Percentiles rank a stretch among this genome's conserved stretches.
Evolutionary conservation across 2,797 vertebrate species (phyloP).

Genomic region (Crax fasciolata): DNA sequence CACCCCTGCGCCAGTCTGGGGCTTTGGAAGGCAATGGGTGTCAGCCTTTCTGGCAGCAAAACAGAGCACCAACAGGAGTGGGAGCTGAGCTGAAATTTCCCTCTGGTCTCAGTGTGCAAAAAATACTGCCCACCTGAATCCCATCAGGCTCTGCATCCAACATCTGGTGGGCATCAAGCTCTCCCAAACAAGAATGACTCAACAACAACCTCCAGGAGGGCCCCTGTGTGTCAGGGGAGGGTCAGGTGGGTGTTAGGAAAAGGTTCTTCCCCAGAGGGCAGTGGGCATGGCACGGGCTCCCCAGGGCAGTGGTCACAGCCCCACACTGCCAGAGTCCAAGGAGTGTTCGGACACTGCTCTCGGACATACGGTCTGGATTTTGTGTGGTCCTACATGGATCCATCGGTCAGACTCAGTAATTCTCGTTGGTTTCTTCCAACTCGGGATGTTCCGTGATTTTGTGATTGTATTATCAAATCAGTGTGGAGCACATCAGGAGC

Average conservation of each 20-base stretch:
- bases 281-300: too few relatives aligned
- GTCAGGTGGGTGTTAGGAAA: too few relatives aligned
- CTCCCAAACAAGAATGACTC: neutral
- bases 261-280: too few relatives aligned
- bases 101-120: neutral
- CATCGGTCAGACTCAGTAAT: too few relatives aligned
- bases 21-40: rapidly evolving
- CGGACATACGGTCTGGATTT: too few relatives aligned
- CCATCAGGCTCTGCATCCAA: neutral
- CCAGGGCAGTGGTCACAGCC: too few relatives aligned
- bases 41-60: neutral
- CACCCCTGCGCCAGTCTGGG: neutral
- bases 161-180: rapidly evolving
- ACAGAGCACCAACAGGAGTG: neutral
- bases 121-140: neutral
- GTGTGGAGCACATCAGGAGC: neutral
- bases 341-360: too few relatives aligned
- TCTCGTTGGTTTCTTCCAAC: too few relatives aligned
- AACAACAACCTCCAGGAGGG: rapidly evolving
- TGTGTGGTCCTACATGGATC: too few relatives aligned
- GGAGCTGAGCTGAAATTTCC: neutral
- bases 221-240: neutral
- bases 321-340: too few relatives aligned
- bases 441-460: too few relatives aligned
- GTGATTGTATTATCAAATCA: neutral